A percentile compares a stretch with the other conserved stretches of the same genome.
These are phyloP conservation scores for Idris sp. DNA, from an alignment of 1,140 invertebrate species.

Conservation along the genomic window DNA sequence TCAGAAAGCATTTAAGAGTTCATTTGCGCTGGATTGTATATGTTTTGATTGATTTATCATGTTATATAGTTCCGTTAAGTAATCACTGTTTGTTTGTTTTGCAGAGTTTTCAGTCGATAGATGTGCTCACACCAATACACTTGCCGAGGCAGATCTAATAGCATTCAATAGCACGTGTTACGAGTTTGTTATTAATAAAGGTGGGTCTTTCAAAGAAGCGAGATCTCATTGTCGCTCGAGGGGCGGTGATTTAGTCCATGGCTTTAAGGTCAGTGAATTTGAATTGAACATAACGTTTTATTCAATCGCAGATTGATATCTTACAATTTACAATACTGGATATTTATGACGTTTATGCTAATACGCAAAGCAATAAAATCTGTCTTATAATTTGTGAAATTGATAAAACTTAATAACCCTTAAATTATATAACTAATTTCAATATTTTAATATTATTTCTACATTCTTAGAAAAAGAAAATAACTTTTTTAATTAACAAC, in stretches of 20 bases:
- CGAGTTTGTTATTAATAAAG: constrained; percentile 89
- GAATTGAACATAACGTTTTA: constrained; percentile 11
- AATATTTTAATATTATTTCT: no score
- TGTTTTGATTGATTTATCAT: no score
- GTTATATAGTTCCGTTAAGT: no score
- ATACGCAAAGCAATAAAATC: neutral
- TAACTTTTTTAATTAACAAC: no score
- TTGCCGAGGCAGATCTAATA: constrained; percentile 86
- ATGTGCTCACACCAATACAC: constrained; percentile 83
- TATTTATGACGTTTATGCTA: neutral
- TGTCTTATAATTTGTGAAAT: no score
- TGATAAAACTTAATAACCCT: no score
- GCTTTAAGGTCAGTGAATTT: constrained; percentile 79
- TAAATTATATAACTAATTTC: no score
- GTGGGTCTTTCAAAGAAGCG: constrained; percentile 89
- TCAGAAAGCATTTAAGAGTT: no score
- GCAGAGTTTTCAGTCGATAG: constrained; percentile 89
- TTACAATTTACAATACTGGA: neutral
- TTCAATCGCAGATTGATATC: constrained; percentile 10
- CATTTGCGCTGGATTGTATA: no score
- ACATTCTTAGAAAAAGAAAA: no score
- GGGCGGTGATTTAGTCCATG: constrained; percentile 90
- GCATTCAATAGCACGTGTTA: constrained; percentile 92
- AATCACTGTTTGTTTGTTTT: constrained; percentile 56
- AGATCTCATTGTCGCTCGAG: constrained; percentile 85